A percentile compares a stretch with the other conserved stretches of the same genome.
phyloP scores from a whole-genome alignment of 2,113 vertebrate species.

The Cavia aperea region DNA sequence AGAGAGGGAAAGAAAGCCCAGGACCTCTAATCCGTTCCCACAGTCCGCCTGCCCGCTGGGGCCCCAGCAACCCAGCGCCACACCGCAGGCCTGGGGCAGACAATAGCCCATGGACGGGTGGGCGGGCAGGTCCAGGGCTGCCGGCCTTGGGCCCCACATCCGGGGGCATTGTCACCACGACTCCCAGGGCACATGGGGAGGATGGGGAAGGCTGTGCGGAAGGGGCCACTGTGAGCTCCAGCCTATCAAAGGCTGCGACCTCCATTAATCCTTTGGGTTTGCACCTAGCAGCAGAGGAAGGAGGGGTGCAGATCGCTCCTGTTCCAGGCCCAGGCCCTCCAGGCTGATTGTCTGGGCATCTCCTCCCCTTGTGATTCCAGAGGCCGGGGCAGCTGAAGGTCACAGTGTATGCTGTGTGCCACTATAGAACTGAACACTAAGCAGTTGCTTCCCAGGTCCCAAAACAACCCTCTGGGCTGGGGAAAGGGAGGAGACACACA shows the following conservation, averaged over 20 bases:
- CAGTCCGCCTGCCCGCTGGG: slow-evolving; percentile 74
- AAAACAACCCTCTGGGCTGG: not conserved
- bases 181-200: not conserved
- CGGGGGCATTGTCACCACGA: not conserved
- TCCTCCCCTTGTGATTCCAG: rapidly evolving
- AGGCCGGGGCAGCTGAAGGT: not conserved
- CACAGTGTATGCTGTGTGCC: rapidly evolving
- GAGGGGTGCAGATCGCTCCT: not conserved
- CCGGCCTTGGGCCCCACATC: slow-evolving; percentile 40
- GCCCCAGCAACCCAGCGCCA: slow-evolving; percentile 64
- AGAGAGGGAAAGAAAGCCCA: slow-evolving; percentile 75
- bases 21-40: slow-evolving; percentile 92
- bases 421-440: rapidly evolving
- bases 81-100: slow-evolving; percentile 70
- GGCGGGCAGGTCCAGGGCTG: slow-evolving; percentile 24
- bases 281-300: not conserved
- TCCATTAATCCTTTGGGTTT: not conserved
- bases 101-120: slow-evolving; percentile 49
- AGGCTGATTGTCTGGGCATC: not conserved
- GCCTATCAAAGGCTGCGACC: not conserved
- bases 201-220: not conserved
- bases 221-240: not conserved
- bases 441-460: not conserved
- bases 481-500: not conserved
- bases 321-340: not conserved